These are phyloP conservation scores for Luidia sarsii DNA, from an alignment of 53 echinoderm and acorn worm genomes.

Conservation along the genomic window DNA sequence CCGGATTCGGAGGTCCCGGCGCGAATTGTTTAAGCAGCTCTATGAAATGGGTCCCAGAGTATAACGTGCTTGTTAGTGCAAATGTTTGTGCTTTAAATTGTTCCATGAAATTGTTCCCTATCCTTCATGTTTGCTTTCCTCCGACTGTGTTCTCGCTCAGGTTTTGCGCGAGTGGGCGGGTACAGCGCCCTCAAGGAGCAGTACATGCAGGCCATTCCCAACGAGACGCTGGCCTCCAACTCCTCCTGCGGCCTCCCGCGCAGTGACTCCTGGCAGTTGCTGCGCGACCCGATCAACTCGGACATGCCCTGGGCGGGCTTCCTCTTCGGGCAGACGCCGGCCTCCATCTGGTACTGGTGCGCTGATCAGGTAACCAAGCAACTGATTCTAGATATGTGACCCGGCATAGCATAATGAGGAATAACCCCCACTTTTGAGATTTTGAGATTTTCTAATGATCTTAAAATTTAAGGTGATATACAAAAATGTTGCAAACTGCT, in stretches of 20 bases:
- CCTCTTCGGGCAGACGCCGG: conserved; percentile 84
- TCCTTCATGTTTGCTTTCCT: neutral
- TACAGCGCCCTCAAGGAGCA: conserved; percentile 68
- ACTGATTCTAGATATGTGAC: too few relatives aligned
- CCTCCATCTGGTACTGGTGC: conserved; percentile 97
- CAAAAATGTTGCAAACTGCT: too few relatives aligned
- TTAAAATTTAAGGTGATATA: too few relatives aligned
- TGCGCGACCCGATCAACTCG: conserved; percentile 75
- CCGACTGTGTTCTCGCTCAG: conserved; percentile 45
- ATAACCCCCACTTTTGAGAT: too few relatives aligned
- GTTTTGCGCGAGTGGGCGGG: conserved; percentile 79
- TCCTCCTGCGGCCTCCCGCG: conserved; percentile 78
- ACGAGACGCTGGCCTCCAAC: conserved; percentile 68
- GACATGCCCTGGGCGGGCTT: conserved; percentile 93
- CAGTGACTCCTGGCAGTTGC: conserved; percentile 77
- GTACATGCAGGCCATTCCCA: conserved; percentile 88
- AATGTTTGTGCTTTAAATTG: too few relatives aligned
- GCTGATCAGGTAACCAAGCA: conserved; percentile 98
- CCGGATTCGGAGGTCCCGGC: too few relatives aligned
- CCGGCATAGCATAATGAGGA: too few relatives aligned
- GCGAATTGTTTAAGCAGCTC: too few relatives aligned
- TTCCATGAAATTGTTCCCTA: neutral
- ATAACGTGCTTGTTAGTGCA: too few relatives aligned
- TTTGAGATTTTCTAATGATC: too few relatives aligned
- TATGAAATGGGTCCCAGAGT: too few relatives aligned